A percentile compares a stretch with the other conserved stretches of the same genome.
phyloP scores from a whole-genome alignment of 2,888 invertebrate genomes.

The Achlya flavicornis region DNA sequence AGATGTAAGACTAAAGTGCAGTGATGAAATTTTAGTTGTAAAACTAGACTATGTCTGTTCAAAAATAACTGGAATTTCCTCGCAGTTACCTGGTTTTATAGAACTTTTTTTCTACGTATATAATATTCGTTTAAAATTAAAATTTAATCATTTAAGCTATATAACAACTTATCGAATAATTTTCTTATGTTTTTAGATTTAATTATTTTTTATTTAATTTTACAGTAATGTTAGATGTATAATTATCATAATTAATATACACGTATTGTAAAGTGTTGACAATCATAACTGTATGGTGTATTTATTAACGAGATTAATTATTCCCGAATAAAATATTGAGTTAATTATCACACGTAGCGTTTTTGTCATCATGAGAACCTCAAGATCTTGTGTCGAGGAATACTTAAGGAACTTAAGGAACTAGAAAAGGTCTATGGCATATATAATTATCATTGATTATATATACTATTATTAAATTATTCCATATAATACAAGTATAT shows the following conservation, averaged over 20 bases:
- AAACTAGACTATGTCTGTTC: neutral
- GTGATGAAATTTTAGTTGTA: neutral
- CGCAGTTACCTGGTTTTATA: slow-evolving; percentile 3
- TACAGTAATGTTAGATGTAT: slow-evolving; percentile 30
- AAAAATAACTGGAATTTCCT: slow-evolving; percentile 6
- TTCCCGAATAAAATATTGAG: slow-evolving; percentile 81
- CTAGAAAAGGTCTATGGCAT: too few relatives aligned
- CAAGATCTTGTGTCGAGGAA: too few relatives aligned
- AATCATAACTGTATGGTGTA: slow-evolving; percentile 71
- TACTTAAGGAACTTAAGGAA: too few relatives aligned
- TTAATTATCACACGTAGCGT: slow-evolving; percentile 43
- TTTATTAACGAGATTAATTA: slow-evolving; percentile 77
- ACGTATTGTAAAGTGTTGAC: slow-evolving; percentile 73
- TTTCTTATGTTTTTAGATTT: slow-evolving; percentile 15
- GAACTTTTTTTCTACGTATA: neutral
- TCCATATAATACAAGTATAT: too few relatives aligned
- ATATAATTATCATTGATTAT: too few relatives aligned
- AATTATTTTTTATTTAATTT: slow-evolving; percentile 20
- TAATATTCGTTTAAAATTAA: neutral
- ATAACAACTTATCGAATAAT: slow-evolving; percentile 12
- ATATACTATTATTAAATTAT: too few relatives aligned
- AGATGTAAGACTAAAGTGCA: slow-evolving; percentile 3
- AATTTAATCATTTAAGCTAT: neutral
- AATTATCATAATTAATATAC: slow-evolving; percentile 61
- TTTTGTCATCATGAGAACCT: neutral